These are phyloP conservation scores for Tympanoctomys barrerae DNA, from an alignment of 2,797 vertebrate genomes.

Conservation along the genomic window DNA sequence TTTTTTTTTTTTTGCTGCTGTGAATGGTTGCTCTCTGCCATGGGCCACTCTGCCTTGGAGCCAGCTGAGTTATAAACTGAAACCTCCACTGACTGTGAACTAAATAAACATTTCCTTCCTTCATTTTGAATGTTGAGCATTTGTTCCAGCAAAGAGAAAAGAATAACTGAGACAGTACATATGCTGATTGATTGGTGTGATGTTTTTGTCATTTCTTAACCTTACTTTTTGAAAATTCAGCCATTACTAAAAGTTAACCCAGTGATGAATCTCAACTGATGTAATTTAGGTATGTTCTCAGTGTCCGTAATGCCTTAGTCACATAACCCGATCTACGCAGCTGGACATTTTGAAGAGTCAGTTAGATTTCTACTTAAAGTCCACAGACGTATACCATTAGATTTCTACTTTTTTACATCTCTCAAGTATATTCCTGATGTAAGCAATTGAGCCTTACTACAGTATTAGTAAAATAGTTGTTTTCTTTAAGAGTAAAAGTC, in stretches of 20 bases:
- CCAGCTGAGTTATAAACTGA: too few species aligned
- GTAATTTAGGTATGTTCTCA: background rate
- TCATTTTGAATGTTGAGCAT: too few species aligned
- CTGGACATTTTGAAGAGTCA: background rate
- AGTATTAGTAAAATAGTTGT: background rate
- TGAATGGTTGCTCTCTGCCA: too few species aligned
- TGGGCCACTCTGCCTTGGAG: too few species aligned
- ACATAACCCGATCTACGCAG: background rate
- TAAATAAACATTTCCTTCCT: too few species aligned
- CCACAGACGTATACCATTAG: background rate
- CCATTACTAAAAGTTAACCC: background rate
- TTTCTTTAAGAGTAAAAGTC: background rate
- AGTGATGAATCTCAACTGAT: background rate
- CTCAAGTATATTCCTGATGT: constrained; percentile 16
- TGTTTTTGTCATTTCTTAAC: constrained; percentile 23
- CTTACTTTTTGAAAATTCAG: background rate
- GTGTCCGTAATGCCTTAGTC: background rate
- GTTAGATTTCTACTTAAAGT: background rate
- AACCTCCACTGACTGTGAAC: too few species aligned
- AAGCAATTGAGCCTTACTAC: background rate
- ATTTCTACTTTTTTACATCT: background rate
- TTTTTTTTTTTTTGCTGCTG: too few species aligned
- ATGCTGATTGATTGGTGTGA: background rate
- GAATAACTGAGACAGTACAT: background rate
- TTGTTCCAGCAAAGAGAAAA: too few species aligned